Evolutionary conservation across 2,113 vertebrate genomes (phyloP).

Genomic region (Embiotoca jacksoni): DNA sequence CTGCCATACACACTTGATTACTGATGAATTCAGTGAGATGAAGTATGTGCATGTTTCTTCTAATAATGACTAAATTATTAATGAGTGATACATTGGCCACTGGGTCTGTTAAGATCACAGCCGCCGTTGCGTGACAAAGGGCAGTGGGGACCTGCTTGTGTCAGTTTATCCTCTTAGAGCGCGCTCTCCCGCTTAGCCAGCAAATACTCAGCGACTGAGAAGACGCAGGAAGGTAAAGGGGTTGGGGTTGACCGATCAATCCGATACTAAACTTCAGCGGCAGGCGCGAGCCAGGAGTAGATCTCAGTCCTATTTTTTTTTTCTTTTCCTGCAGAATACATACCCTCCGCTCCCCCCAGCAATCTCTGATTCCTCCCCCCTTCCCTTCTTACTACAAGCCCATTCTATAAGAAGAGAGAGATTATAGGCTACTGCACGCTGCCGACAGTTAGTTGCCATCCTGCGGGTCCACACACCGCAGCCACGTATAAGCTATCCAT

Average conservation of each 20-base stretch:
- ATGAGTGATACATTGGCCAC: constrained; percentile 42
- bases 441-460: constrained; percentile 60
- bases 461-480: constrained; percentile 29
- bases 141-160: constrained; percentile 66
- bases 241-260: constrained; percentile 52
- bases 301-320: constrained; percentile 8
- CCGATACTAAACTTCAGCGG: constrained; percentile 64
- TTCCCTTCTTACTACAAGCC: constrained; percentile 13
- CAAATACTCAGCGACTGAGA: constrained; percentile 63
- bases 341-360: not conserved
- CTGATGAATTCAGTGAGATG: not conserved
- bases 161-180: constrained; percentile 82
- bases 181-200: constrained; percentile 75
- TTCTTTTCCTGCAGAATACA: not conserved
- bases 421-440: constrained; percentile 47
- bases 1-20: not conserved
- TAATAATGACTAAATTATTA: constrained; percentile 13
- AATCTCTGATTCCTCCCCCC: constrained; percentile 3
- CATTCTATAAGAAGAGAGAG: constrained; percentile 25
- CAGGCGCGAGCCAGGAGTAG: constrained; percentile 23
- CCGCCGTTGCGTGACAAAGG: constrained; percentile 83
- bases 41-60: not conserved
- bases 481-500: constrained; percentile 38
- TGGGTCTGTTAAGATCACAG: constrained; percentile 62
- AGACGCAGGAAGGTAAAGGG: constrained; percentile 32